phyloP scores from a whole-genome alignment of 2,797 vertebrate species.

The Cercopithecus petaurista region DNA sequence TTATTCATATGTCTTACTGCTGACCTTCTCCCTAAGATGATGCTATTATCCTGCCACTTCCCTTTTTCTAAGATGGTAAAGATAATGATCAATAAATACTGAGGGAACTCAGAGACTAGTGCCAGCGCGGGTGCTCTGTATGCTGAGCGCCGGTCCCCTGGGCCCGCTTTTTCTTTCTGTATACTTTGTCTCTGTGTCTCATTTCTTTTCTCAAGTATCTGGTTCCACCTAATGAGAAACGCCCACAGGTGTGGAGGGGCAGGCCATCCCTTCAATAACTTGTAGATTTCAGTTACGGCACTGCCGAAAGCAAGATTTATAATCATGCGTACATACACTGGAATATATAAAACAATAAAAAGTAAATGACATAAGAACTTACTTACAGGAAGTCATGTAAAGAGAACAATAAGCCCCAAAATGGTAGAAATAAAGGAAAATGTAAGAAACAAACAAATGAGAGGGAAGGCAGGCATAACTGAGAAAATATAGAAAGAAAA shows the following conservation, averaged over 20 bases:
- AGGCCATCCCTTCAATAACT: not conserved
- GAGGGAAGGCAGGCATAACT: not conserved
- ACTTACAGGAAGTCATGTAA: not conserved
- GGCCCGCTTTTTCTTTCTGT: no score
- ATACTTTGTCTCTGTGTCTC: no score
- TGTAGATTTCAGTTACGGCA: not conserved
- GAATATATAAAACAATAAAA: not conserved
- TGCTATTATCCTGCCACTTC: no score
- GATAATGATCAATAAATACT: no score
- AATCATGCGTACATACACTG: not conserved
- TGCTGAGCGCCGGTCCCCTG: no score
- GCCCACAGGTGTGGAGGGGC: no score
- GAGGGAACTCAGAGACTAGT: no score
- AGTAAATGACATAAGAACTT: not conserved
- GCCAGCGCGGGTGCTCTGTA: accelerated
- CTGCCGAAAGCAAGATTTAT: not conserved
- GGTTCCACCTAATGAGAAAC: no score
- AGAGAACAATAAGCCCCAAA: not conserved
- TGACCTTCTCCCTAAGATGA: no score
- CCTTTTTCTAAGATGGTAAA: no score
- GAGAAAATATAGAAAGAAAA: not conserved
- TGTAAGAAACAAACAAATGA: not conserved
- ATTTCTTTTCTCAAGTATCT: no score
- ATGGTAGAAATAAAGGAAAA: not conserved
- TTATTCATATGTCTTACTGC: no score